These are phyloP conservation scores for Pseudorectes ferrugineus DNA, from an alignment of 2,113 vertebrate genomes.

Conservation along the genomic window DNA sequence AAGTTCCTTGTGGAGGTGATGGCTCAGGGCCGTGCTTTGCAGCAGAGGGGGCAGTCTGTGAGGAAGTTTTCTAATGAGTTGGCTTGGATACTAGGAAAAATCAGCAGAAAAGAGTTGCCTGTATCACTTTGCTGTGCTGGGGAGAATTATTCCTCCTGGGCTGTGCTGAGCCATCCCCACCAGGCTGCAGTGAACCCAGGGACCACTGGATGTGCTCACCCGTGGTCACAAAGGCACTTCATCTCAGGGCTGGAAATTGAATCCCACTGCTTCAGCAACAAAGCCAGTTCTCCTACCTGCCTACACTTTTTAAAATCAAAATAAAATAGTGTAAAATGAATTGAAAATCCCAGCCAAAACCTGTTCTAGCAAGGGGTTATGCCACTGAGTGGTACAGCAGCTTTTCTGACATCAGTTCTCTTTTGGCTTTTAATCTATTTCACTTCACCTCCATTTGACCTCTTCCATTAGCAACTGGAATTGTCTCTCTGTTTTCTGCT, in stretches of 20 bases:
- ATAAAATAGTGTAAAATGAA: not conserved
- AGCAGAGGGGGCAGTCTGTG: not conserved
- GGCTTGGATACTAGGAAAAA: not conserved
- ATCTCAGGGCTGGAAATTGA: not conserved
- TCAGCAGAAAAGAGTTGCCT: not conserved
- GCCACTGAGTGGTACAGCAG: not conserved
- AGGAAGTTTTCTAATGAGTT: not conserved
- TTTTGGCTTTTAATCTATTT: not conserved
- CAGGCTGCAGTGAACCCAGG: not conserved
- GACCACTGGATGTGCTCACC: accelerated
- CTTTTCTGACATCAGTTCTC: not conserved
- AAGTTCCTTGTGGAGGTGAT: not conserved
- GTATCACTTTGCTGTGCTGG: not conserved
- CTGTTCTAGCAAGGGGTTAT: not conserved
- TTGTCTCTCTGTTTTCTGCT: slow-evolving; percentile 21
- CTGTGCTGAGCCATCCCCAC: not conserved
- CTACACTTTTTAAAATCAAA: not conserved
- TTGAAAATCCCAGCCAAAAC: not conserved
- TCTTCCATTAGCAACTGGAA: slow-evolving; percentile 1
- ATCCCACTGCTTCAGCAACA: not conserved
- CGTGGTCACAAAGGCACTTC: not conserved
- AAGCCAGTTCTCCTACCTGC: not conserved
- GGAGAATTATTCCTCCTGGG: not conserved
- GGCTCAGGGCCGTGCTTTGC: not conserved
- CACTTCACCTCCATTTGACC: slow-evolving; percentile 7